Conservation (phyloP, 2,888 invertebrate species). For the Heliothis peltigera region DNA sequence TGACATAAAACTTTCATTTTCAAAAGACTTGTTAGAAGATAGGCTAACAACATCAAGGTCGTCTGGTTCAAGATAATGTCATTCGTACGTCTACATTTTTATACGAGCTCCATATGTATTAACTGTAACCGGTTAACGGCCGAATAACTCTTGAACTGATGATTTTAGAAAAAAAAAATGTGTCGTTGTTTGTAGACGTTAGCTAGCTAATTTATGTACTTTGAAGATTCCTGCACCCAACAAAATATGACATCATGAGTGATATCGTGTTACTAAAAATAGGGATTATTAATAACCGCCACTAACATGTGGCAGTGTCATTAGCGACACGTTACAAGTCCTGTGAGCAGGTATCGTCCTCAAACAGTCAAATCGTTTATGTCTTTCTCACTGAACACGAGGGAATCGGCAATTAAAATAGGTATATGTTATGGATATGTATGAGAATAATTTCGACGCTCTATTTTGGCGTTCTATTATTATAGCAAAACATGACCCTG, state of each 20-base stretch:
- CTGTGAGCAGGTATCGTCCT: conserved; percentile 21
- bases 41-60: conserved; percentile 71
- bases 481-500: conserved; percentile 56
- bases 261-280: conserved; percentile 58
- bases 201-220: conserved; percentile 35
- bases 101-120: conserved; percentile 37
- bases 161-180: conserved; percentile 26
- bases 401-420: conserved; percentile 24
- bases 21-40: conserved; percentile 56
- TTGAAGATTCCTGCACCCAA: conserved; percentile 36
- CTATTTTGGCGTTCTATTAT: conserved; percentile 50
- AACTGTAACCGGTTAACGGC: conserved; percentile 64
- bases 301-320: conserved; percentile 33
- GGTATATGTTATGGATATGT: conserved; percentile 19
- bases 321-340: conserved; percentile 25
- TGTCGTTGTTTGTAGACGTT: conserved; percentile 16
- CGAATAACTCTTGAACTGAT: conserved; percentile 26
- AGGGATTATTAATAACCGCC: conserved; percentile 47
- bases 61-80: conserved; percentile 69
- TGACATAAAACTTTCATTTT: conserved; percentile 71
- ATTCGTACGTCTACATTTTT: conserved; percentile 63
- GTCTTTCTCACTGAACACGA: conserved; percentile 31
- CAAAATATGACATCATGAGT: conserved; percentile 52
- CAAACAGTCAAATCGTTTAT: conserved; percentile 41
- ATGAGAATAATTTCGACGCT: conserved; percentile 27